phyloP scores from a whole-genome alignment of 2,888 invertebrate species.

The Orthonevra nobilis region DNA sequence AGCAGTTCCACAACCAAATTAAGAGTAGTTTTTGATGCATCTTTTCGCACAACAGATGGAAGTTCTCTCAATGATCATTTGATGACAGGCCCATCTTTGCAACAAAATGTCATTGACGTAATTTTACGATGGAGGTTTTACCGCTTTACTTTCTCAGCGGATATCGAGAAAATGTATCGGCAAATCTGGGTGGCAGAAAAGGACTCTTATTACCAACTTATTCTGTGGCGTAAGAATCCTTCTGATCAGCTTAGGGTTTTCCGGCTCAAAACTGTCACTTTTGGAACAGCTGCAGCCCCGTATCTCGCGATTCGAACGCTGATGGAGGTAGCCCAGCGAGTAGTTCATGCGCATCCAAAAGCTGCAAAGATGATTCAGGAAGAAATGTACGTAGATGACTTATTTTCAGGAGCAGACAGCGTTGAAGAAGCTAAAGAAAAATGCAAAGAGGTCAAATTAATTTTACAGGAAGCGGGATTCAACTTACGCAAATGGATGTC shows the following conservation, averaged over 20 bases:
- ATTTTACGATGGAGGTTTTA: constrained; percentile 3
- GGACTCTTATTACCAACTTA: too few species aligned
- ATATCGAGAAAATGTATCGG: constrained; percentile 17
- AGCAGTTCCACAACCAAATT: constrained; percentile 35
- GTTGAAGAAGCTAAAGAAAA: constrained; percentile 6
- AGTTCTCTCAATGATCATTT: constrained; percentile 5
- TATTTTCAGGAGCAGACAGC: constrained; percentile 18
- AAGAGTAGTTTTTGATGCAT: constrained; percentile 50
- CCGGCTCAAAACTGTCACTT: not conserved
- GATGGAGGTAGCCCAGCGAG: not conserved
- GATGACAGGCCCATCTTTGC: constrained; percentile 2
- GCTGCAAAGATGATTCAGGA: constrained; percentile 1
- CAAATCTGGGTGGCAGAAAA: not conserved
- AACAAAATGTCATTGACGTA: constrained; percentile 8
- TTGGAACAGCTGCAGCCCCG: not conserved
- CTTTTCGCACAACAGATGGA: constrained; percentile 2
- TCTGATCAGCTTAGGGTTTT: too few species aligned
- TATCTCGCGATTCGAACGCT: too few species aligned
- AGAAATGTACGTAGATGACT: constrained; percentile 14
- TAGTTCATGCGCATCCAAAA: not conserved
- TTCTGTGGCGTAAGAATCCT: too few species aligned
- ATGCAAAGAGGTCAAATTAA: not conserved
- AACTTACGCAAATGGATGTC: constrained; percentile 10
- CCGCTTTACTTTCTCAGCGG: not conserved
- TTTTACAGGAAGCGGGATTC: constrained; percentile 2